Conservation (phyloP, 1,140 invertebrate species). For the Zaprionus capensis region DNA sequence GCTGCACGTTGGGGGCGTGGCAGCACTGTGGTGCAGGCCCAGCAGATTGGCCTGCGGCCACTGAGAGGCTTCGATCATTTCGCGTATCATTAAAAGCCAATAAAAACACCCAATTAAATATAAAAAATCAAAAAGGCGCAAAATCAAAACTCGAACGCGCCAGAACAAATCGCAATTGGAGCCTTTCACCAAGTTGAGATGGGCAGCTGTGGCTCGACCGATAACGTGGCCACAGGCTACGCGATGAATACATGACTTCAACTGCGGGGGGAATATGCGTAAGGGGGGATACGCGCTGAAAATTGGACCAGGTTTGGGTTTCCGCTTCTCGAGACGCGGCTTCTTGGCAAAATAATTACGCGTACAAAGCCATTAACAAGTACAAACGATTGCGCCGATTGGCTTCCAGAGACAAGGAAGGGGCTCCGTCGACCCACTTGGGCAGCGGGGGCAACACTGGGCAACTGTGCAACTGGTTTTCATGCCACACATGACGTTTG, state of each 20-base stretch:
- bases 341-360: constrained; percentile 83
- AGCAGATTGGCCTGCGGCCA: constrained; percentile 59
- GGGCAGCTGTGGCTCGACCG: background rate
- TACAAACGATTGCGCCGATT: constrained; percentile 78
- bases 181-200: constrained; percentile 65
- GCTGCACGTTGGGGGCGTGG: constrained; percentile 59
- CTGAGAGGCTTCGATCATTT: constrained; percentile 73
- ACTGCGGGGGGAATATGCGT: background rate
- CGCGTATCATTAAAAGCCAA: constrained; percentile 83
- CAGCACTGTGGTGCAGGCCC: constrained; percentile 39
- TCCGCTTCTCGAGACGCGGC: constrained; percentile 65
- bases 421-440: background rate
- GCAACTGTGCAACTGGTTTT: constrained; percentile 60
- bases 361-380: constrained; percentile 82
- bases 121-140: constrained; percentile 42
- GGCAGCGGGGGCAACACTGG: constrained; percentile 19
- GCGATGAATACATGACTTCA: constrained; percentile 19
- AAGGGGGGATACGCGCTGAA: constrained; percentile 10
- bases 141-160: constrained; percentile 43
- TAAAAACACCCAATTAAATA: constrained; percentile 83
- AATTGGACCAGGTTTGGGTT: constrained; percentile 57
- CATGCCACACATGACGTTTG: constrained; percentile 81
- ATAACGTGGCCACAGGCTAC: constrained; percentile 33
- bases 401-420: constrained; percentile 19
- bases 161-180: constrained; percentile 79